Evolutionary conservation across 2,888 invertebrate species (phyloP).

Genomic region (Papilio demoleus): DNA sequence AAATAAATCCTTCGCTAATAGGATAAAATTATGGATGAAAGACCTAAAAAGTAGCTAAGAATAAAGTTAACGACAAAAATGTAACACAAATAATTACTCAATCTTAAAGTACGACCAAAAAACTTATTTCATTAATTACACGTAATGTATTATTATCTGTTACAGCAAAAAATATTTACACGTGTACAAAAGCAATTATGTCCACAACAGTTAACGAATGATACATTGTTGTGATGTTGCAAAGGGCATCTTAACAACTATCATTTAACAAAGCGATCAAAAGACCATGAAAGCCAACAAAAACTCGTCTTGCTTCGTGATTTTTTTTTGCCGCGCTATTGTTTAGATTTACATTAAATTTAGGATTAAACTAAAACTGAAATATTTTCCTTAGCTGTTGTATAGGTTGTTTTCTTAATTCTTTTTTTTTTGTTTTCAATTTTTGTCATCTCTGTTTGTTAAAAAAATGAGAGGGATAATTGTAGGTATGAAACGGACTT

Average conservation of each 20-base stretch:
- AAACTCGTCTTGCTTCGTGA: conserved; percentile 1
- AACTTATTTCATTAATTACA: conserved; percentile 15
- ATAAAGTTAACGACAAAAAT: neutral
- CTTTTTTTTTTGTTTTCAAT: too few species aligned
- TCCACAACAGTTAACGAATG: conserved; percentile 27
- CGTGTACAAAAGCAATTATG: conserved; percentile 32
- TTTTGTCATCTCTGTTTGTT: too few species aligned
- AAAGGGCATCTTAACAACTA: conserved; percentile 26
- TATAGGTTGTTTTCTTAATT: too few species aligned
- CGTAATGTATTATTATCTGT: conserved; percentile 17
- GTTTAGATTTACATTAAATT: conserved; percentile 23
- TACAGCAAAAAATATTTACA: conserved; percentile 13
- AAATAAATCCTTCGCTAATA: too few species aligned
- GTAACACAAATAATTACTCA: neutral
- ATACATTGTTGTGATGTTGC: conserved; percentile 28
- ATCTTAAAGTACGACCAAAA: neutral
- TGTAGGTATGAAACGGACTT: too few species aligned
- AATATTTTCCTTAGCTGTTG: too few species aligned
- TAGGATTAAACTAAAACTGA: neutral
- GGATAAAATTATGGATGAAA: too few species aligned
- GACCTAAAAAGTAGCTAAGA: neutral
- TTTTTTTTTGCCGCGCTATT: conserved; percentile 21
- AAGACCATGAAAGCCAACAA: conserved; percentile 28
- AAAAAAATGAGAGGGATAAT: too few species aligned
- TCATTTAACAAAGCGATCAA: conserved; percentile 31